Conservation (phyloP, 2,113 vertebrate species). For the Phylloscopus trochiloides region DNA sequence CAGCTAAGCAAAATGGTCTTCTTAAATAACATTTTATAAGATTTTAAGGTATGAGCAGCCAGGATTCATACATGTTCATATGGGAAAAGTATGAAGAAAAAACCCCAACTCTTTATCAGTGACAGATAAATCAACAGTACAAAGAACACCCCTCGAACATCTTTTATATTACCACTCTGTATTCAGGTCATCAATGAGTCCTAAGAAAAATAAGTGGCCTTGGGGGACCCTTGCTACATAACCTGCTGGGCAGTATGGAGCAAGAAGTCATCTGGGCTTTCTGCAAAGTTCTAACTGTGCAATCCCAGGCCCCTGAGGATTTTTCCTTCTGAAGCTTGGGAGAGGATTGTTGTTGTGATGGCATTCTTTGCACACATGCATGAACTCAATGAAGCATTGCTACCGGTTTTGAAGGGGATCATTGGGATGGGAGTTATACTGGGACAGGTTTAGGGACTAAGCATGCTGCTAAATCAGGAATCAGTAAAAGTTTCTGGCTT, state of each 20-base stretch:
- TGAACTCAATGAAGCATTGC: neutral
- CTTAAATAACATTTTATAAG: neutral
- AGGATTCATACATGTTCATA: neutral
- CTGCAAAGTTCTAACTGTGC: rapidly evolving
- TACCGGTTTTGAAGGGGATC: neutral
- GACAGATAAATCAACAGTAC: neutral
- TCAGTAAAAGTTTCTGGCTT: neutral
- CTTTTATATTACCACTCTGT: neutral
- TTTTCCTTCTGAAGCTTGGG: neutral
- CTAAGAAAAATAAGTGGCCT: neutral
- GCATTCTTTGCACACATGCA: rapidly evolving
- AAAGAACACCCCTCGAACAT: neutral
- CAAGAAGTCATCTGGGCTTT: neutral
- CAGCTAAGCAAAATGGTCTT: neutral
- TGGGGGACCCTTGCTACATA: neutral
- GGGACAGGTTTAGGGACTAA: neutral
- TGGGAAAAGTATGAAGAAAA: neutral
- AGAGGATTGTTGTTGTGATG: neutral
- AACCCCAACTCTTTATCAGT: neutral
- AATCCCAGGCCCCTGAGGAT: neutral
- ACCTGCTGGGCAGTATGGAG: neutral
- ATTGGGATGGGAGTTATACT: neutral
- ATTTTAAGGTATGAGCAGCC: neutral
- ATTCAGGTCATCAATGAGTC: neutral
- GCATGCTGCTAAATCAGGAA: neutral